Base-by-base conservation (phyloP, 2,113 vertebrate species). In the Columbina picui region DNA sequence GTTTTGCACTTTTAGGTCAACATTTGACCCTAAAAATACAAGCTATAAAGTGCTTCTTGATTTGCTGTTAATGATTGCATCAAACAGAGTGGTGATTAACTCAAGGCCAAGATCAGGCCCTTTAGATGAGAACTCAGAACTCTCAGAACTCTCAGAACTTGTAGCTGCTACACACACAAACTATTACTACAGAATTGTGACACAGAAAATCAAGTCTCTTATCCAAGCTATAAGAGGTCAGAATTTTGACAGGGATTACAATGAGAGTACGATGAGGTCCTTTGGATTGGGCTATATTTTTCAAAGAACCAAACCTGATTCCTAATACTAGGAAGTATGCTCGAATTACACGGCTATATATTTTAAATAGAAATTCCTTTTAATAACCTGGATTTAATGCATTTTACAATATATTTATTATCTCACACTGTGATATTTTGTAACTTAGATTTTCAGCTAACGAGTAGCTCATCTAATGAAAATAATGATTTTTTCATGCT, bases 401-500 rank as follows among this genome's bases (percentile, higher is more conserved):
- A 87, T 91, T 97, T 97, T 97, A 94, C 94, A 97, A 95, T 95
- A 52, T 92, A 95, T 95, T 97, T 97, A 96, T 96, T 96, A 94
- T 94, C 87, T 97, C 95, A 96, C 91, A 91, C 89, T 97, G 96
- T 90, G 86, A 87, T 96, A 94, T 96, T 97, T 97, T 97, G 91
- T 95, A 97, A 95, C 92, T 96, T 97, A 82, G 88, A 95, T 93
- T 97, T 96, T 87, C 84, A 81, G 57, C 93, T 97, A 97, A 97
- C 64, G 82, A 98, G 97, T 94, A 97, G 92, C 96, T 98, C 96
- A 87, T 91, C 96, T 97, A 97, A 97, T 97, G 93, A 97, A 98
- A 97, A 98, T 95, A 98, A 98, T 96, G 79, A 97, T 97, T 97
- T 98, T 97, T 98, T 97, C 84, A 97, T 98, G 97, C 94, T 97